Conservation (phyloP, 2,797 vertebrate species). For the Pangasius krempfi region DNA sequence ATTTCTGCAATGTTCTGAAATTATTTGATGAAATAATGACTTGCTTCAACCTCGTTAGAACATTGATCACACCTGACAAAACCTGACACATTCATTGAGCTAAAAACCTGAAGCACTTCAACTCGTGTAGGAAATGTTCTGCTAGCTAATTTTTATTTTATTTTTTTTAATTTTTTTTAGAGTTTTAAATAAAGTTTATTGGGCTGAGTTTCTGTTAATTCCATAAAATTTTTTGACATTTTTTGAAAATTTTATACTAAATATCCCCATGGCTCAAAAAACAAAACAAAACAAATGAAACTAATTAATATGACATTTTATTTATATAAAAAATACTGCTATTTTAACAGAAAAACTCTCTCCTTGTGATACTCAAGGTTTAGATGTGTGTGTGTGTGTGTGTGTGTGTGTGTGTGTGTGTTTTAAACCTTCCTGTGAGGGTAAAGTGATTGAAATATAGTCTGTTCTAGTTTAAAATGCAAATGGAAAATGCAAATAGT, state of each 20-base stretch:
- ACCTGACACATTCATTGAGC: not conserved
- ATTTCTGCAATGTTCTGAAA: not conserved
- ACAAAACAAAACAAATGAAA: not conserved
- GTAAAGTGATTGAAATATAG: slow-evolving; percentile 7
- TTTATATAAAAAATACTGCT: not conserved
- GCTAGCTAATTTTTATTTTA: not conserved
- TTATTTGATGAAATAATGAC: not conserved
- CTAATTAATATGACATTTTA: not conserved
- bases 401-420: not conserved
- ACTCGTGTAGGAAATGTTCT: not conserved
- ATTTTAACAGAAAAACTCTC: not conserved
- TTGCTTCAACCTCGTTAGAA: not conserved
- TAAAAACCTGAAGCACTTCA: not conserved
- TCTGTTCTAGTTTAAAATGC: slow-evolving; percentile 2
- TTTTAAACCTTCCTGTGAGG: slow-evolving; percentile 12
- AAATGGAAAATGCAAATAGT: slow-evolving; percentile 40
- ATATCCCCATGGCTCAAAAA: not conserved
- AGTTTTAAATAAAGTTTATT: not conserved
- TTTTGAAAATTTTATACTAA: not conserved
- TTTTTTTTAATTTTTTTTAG: too few relatives aligned
- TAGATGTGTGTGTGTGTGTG: not conserved
- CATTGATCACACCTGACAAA: not conserved
- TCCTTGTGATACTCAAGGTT: not conserved
- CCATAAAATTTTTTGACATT: not conserved
- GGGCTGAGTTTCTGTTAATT: not conserved